Percentiles rank a stretch among this genome's conserved stretches.
Evolutionary conservation across 2,888 invertebrate genomes (phyloP).

Genomic region (Mesoligia furuncula): DNA sequence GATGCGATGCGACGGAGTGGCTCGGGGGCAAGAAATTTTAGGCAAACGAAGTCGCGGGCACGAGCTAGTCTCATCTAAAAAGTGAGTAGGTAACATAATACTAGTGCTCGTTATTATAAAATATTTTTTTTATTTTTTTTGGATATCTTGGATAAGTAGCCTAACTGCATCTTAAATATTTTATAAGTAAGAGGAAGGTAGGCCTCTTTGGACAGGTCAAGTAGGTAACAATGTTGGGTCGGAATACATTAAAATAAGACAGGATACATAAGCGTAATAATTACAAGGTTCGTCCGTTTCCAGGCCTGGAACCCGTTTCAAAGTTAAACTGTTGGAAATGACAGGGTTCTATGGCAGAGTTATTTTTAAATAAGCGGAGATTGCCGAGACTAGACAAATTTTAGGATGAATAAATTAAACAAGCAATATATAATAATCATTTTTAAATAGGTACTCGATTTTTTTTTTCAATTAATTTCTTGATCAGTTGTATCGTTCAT

Average conservation of each 20-base stretch:
- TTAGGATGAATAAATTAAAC: neutral
- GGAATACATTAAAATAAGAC: constrained; percentile 28
- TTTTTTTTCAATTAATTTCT: too few species aligned
- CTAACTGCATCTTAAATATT: neutral
- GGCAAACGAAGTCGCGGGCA: too few species aligned
- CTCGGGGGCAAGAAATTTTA: too few species aligned
- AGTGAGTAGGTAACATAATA: neutral
- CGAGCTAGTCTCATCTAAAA: neutral
- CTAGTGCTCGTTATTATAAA: neutral
- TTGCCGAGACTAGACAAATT: neutral
- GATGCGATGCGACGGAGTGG: too few species aligned
- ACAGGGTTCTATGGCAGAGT: constrained; percentile 17
- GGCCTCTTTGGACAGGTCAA: constrained; percentile 1
- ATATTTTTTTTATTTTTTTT: neutral
- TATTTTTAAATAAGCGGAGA: constrained; percentile 4
- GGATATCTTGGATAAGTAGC: neutral
- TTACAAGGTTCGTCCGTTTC: neutral
- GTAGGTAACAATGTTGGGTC: neutral
- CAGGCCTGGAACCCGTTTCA: constrained; percentile 28
- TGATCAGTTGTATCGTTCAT: too few species aligned
- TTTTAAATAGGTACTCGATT: too few species aligned
- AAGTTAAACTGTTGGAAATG: constrained; percentile 27
- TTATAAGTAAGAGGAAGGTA: neutral
- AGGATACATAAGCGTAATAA: constrained; percentile 14
- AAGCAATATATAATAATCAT: neutral